phyloP scores from a whole-genome alignment of 2,113 vertebrate species.

The Brachypodius melanocephalos region DNA sequence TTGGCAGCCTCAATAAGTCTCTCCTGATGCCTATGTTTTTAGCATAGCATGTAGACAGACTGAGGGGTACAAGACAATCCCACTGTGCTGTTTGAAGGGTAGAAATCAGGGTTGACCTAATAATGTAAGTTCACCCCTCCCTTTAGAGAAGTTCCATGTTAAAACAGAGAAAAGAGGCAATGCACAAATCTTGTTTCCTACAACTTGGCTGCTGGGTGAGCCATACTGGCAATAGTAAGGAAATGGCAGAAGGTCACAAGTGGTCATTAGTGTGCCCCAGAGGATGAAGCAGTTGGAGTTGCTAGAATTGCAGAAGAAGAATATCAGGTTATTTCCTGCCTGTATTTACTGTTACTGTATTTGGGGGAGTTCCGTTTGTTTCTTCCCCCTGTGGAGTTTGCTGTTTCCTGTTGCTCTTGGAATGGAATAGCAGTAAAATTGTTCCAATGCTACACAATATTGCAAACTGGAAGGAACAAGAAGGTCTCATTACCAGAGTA shows the following conservation, averaged over 20 bases:
- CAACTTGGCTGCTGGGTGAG: background rate
- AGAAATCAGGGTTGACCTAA: background rate
- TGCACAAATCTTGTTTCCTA: background rate
- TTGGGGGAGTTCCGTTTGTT: background rate
- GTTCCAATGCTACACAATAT: background rate
- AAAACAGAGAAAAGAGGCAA: background rate
- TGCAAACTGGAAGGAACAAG: background rate
- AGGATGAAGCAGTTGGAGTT: background rate
- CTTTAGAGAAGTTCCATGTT: background rate
- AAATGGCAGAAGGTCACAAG: background rate
- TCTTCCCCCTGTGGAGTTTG: background rate
- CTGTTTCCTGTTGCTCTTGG: conserved; percentile 13
- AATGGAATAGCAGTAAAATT: background rate
- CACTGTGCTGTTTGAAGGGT: background rate
- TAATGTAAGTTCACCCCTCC: background rate
- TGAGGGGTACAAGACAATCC: background rate
- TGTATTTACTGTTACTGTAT: background rate
- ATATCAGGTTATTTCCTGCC: background rate
- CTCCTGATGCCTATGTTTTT: rapidly evolving
- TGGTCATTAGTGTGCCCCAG: background rate
- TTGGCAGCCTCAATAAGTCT: background rate
- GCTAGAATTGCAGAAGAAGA: background rate
- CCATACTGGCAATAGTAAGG: background rate
- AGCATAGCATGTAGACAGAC: background rate
- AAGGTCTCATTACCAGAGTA: background rate